Conservation (phyloP, 2,113 vertebrate genomes). For the Etheostoma cragini region DNA sequence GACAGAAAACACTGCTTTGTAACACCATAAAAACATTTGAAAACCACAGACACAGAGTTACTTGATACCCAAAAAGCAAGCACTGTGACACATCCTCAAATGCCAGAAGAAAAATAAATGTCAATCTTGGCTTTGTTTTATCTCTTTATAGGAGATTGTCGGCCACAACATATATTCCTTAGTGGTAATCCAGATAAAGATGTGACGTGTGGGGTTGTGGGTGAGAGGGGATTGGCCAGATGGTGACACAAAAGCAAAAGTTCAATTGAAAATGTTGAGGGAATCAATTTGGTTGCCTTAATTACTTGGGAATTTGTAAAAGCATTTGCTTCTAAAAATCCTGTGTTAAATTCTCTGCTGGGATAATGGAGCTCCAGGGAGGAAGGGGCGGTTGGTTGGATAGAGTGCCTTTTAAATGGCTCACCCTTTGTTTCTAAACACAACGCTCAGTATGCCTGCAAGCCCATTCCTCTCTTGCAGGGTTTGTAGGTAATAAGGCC, state of each 20-base stretch:
- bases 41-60: slow-evolving; percentile 33
- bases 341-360: slow-evolving; percentile 69
- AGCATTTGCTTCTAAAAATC: slow-evolving; percentile 68
- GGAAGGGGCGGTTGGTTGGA: slow-evolving; percentile 53
- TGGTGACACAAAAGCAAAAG: slow-evolving; percentile 60
- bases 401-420: slow-evolving; percentile 77
- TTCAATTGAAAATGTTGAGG: slow-evolving; percentile 67
- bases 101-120: slow-evolving; percentile 63
- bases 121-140: slow-evolving; percentile 69
- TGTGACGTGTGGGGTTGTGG: slow-evolving; percentile 25
- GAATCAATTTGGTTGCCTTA: slow-evolving; percentile 78
- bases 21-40: slow-evolving; percentile 16
- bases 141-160: slow-evolving; percentile 45
- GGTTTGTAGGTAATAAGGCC: slow-evolving; percentile 76
- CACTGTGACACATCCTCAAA: slow-evolving; percentile 58
- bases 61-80: slow-evolving; percentile 55
- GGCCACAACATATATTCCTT: slow-evolving; percentile 36
- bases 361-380: slow-evolving; percentile 61
- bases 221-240: slow-evolving; percentile 48
- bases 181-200: slow-evolving; percentile 50
- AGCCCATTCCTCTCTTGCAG: slow-evolving; percentile 64
- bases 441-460: slow-evolving; percentile 68
- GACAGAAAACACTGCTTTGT: slow-evolving; percentile 31
- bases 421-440: slow-evolving; percentile 77
- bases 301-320: slow-evolving; percentile 80